Conservation (phyloP, 2,113 vertebrate genomes). For the Gymnorhina tibicen region DNA sequence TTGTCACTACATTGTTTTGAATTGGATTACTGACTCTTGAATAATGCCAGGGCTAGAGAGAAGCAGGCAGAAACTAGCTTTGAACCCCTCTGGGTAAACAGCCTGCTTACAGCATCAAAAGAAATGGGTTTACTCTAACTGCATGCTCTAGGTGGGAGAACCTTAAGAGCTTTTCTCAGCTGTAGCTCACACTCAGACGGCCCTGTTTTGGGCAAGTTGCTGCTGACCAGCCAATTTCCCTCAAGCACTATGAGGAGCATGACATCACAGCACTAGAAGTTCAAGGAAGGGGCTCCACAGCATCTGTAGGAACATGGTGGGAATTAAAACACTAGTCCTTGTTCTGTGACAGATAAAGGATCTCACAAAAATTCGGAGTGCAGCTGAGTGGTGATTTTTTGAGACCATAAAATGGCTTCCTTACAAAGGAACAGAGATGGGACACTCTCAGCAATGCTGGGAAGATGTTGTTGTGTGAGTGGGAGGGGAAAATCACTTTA, state of each 20-base stretch:
- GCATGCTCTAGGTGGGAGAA: background rate
- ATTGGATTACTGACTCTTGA: constrained; percentile 16
- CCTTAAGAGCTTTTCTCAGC: background rate
- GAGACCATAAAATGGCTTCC: background rate
- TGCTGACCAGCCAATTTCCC: background rate
- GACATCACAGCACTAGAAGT: background rate
- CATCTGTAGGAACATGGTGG: background rate
- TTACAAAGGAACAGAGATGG: background rate
- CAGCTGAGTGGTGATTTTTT: background rate
- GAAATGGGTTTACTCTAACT: background rate
- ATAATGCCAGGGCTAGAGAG: background rate
- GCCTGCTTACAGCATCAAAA: background rate
- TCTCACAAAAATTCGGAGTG: background rate
- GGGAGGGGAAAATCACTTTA: background rate
- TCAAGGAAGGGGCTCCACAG: background rate
- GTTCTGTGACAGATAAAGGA: background rate
- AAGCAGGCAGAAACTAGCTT: background rate
- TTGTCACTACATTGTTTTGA: constrained; percentile 9
- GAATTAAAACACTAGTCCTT: background rate
- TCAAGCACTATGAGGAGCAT: background rate
- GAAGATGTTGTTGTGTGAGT: background rate
- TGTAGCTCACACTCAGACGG: background rate
- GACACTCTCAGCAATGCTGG: background rate
- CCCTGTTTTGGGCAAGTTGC: background rate
- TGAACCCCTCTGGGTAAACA: background rate